A percentile compares a stretch with the other conserved stretches of the same genome.
phyloP scores from a whole-genome alignment of 2,888 invertebrate genomes.

The Homarus gammarus region DNA sequence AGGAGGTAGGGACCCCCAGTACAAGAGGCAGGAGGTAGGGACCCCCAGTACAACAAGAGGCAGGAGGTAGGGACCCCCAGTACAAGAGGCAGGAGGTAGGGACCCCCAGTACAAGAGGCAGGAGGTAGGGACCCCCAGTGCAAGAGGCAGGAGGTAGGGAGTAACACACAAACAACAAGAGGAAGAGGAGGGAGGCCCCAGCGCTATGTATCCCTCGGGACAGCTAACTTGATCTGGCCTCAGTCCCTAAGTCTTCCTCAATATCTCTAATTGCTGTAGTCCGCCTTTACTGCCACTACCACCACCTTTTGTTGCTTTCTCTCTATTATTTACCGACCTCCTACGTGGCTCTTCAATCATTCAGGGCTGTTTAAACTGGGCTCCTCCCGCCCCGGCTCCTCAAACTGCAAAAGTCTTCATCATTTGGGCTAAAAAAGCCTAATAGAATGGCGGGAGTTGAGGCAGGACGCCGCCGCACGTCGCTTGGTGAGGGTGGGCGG shows the following conservation, averaged over 20 bases:
- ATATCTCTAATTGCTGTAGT: slow-evolving; percentile 54
- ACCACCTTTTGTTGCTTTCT: slow-evolving; percentile 33
- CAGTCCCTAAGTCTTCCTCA: slow-evolving; percentile 57
- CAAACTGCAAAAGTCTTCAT: neutral
- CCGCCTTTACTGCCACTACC: slow-evolving; percentile 42
- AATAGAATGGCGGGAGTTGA: neutral
- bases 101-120: no score
- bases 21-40: no score
- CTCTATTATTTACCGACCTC: slow-evolving; percentile 42
- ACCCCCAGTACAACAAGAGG: no score
- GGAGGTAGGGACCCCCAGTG: no score
- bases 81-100: no score
- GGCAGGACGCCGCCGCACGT: neutral
- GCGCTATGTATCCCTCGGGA: slow-evolving; percentile 50
- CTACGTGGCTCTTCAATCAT: slow-evolving; percentile 41
- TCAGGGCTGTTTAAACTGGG: slow-evolving; percentile 31
- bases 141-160: no score
- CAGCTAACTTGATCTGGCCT: slow-evolving; percentile 52
- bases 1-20: no score
- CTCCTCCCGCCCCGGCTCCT: neutral
- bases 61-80: no score
- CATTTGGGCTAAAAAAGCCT: neutral
- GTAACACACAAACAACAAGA: no score
- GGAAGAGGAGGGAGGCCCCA: no score
- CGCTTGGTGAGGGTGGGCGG: neutral